phyloP scores from a whole-genome alignment of 2,888 invertebrate species.

The Drepana falcataria region DNA sequence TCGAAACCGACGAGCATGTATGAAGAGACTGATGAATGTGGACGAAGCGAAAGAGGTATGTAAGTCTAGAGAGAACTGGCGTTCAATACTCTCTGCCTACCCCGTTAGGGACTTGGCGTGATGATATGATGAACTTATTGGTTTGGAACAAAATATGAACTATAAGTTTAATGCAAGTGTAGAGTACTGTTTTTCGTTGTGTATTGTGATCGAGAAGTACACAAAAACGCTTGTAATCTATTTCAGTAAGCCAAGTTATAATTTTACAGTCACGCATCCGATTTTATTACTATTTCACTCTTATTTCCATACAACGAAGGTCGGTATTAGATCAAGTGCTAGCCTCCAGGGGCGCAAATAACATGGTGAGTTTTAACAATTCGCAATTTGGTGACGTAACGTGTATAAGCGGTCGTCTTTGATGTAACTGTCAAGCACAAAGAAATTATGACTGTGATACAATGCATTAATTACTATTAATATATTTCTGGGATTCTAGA shows the following conservation, averaged over 20 bases:
- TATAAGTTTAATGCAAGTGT: not conserved
- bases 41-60: no score
- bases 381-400: conserved; percentile 4
- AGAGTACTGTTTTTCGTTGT: not conserved
- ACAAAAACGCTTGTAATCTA: conserved; percentile 1
- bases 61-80: no score
- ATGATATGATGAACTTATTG: no score
- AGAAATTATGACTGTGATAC: not conserved
- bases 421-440: conserved; percentile 1
- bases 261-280: not conserved
- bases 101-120: no score
- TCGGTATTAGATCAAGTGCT: not conserved
- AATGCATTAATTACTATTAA: not conserved
- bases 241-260: not conserved
- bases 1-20: no score
- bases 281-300: not conserved
- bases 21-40: no score
- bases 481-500: not conserved
- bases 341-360: not conserved
- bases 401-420: not conserved
- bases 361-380: not conserved
- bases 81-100: no score
- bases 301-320: not conserved
- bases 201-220: not conserved
- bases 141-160: not conserved